Evolutionary conservation across 2,113 vertebrate genomes (phyloP), one percentile per base, ranked within the genome.

Genomic region (Sylvilagus bachmani): DNA sequence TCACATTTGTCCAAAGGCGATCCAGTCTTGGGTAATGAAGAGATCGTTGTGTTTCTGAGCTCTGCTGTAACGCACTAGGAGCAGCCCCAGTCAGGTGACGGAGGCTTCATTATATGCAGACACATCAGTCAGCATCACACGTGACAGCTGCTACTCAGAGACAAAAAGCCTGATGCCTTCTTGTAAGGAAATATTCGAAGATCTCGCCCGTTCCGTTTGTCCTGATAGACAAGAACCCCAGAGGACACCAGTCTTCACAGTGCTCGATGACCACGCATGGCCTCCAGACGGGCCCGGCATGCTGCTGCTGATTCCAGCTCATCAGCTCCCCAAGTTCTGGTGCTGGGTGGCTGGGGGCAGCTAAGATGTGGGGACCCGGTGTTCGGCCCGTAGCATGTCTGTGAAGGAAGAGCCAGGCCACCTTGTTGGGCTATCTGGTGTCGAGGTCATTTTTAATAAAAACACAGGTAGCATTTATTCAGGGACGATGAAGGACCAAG

Each of bases 1-100:
- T 73, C 69, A 55, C 29, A 81, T 62, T 89, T 95, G 24, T 94
- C 69, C 17, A n/a, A 79, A 73, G 53, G 55, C 4, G 84, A 90
- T 87, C 14, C 81, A 71, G 51, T 79, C 79, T 55, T 6, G 14
- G 55, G 70, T 25, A 58, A 82, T 78, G 69, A 83, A 71, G 62
- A 73, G 36, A 24, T 73, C 58, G 61, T 69, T 53, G 7, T n/a
- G 53, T 89, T 67, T 91, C 69, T 78, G 24, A 86, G 61, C 10
- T 71, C 25, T 70, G 21, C 62, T 66, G 44, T 17, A n/a, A 70
- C 14, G 71, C 31, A 10, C 55, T 55, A 21, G 4, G 62, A 61
- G 16, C 44, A 75, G 29, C 38, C 62, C 5, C 36, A 93, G 51
- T 89, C 53, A 69, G 55, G 67, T 77, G 13, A 66, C 27, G 36